phyloP scores from a whole-genome alignment of 1,140 invertebrate genomes.

The Diachasmimorpha longicaudata region DNA sequence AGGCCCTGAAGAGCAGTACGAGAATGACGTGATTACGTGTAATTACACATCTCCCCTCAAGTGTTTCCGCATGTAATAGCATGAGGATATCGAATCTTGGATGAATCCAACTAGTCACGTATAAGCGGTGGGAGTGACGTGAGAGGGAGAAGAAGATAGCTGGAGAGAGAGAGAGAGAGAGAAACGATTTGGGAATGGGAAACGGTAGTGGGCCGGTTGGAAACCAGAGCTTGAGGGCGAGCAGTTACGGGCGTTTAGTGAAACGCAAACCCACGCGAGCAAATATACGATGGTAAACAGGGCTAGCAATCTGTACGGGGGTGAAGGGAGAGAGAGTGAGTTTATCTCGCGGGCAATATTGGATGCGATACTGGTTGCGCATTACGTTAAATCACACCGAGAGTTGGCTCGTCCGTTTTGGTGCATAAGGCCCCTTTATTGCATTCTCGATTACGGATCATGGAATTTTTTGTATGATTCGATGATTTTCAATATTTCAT shows the following conservation, averaged over 20 bases:
- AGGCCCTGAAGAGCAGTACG: neutral
- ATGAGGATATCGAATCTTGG: neutral
- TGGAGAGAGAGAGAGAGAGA: neutral
- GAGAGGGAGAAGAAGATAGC: neutral
- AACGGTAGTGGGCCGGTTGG: neutral
- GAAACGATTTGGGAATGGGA: neutral
- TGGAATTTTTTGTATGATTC: constrained; percentile 8
- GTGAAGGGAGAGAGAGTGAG: neutral
- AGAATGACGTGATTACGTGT: neutral
- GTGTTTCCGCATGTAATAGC: neutral
- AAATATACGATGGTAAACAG: constrained; percentile 29
- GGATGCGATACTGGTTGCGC: constrained; percentile 28
- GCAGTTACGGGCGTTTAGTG: constrained; percentile 28
- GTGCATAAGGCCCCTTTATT: constrained; percentile 21
- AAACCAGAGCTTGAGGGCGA: constrained; percentile 1
- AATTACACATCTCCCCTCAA: neutral
- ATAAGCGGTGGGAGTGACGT: neutral
- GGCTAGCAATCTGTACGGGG: neutral
- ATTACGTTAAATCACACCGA: constrained; percentile 30
- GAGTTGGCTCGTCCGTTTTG: neutral
- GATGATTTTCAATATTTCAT: neutral
- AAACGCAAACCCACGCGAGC: constrained; percentile 26
- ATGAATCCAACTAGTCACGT: neutral
- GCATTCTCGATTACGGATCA: constrained; percentile 13
- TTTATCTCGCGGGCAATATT: constrained; percentile 26